phyloP scores from a whole-genome alignment of 1,140 invertebrate genomes.

The Cydia splendana region DNA sequence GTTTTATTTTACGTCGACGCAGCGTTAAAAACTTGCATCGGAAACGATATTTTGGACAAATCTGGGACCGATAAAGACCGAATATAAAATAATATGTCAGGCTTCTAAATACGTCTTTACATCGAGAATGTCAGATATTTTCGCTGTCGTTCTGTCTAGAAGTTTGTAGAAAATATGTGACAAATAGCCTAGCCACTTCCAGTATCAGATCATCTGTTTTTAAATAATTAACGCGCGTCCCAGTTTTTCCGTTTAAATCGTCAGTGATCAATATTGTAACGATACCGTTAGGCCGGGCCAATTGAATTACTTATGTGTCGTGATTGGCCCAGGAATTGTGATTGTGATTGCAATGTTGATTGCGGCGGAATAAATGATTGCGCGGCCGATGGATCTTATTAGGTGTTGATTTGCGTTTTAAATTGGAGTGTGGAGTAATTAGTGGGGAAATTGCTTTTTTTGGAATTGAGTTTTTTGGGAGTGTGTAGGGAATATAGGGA shows the following conservation, averaged over 20 bases:
- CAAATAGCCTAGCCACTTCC: slow-evolving; percentile 35
- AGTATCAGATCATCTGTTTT: slow-evolving; percentile 38
- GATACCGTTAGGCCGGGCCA: slow-evolving; percentile 27
- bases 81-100: too few relatives aligned
- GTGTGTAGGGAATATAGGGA: too few relatives aligned
- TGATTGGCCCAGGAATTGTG: slow-evolving; percentile 38
- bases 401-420: slow-evolving; percentile 24
- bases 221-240: slow-evolving; percentile 66
- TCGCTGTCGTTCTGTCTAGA: too few relatives aligned
- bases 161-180: neutral
- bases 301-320: slow-evolving; percentile 46
- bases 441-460: neutral
- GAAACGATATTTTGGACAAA: too few relatives aligned
- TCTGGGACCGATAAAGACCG: too few relatives aligned
- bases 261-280: slow-evolving; percentile 63
- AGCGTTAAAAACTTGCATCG: too few relatives aligned
- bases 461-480: neutral
- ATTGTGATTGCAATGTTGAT: slow-evolving; percentile 4
- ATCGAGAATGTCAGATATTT: too few relatives aligned
- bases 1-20: too few relatives aligned
- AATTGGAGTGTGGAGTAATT: slow-evolving; percentile 20
- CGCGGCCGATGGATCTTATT: neutral
- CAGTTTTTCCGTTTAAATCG: slow-evolving; percentile 62
- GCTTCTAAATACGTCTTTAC: too few relatives aligned
- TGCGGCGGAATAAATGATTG: slow-evolving; percentile 24